Evolutionary conservation across 1,140 invertebrate species (phyloP).

Genomic region (Ostrea denselamellosa): DNA sequence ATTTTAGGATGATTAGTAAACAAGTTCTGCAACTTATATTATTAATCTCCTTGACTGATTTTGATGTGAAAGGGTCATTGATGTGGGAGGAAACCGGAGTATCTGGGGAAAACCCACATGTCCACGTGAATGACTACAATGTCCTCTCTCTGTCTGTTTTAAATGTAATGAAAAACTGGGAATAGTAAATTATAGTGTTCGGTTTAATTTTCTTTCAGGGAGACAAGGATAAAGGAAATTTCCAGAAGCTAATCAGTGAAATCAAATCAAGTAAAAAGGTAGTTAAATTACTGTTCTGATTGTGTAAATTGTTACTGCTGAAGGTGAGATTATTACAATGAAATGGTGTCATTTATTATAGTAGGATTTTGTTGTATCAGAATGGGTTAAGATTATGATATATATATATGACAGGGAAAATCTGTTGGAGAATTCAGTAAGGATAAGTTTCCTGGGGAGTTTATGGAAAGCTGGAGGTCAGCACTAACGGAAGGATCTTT

Average conservation of each 20-base stretch:
- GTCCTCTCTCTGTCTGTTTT: too few species aligned
- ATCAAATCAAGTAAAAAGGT: constrained; percentile 92
- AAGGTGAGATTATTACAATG: too few species aligned
- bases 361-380: background rate
- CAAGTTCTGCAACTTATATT: too few species aligned
- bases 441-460: constrained; percentile 95
- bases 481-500: constrained; percentile 88
- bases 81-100: too few species aligned
- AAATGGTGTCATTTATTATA: too few species aligned
- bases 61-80: too few species aligned
- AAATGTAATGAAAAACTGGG: too few species aligned
- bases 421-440: constrained; percentile 95
- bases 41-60: too few species aligned
- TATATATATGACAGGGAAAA: constrained; percentile 83
- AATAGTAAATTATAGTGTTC: background rate
- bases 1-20: too few species aligned
- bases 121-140: too few species aligned
- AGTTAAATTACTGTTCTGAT: background rate
- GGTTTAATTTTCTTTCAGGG: constrained; percentile 82
- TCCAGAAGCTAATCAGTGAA: constrained; percentile 90
- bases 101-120: too few species aligned
- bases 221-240: constrained; percentile 97
- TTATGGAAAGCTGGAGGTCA: constrained; percentile 93
- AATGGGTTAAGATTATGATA: background rate
- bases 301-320: background rate